Percentiles rank a stretch among this genome's conserved stretches.
Evolutionary conservation across 2,888 invertebrate species (phyloP).

Genomic region (Acrobeloides nanus): DNA sequence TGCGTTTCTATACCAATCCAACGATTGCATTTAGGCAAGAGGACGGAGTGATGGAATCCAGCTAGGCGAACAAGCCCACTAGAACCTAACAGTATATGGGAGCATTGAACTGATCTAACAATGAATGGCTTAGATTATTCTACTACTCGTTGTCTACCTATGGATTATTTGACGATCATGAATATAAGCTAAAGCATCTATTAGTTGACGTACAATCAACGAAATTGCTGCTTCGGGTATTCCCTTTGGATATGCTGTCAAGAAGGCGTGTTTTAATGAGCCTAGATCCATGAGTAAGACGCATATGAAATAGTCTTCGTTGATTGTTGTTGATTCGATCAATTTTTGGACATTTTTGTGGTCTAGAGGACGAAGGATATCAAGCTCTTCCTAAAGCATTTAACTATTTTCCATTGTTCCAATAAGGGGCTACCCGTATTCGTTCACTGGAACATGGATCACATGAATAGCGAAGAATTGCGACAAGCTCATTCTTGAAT

Average conservation of each 20-base stretch:
- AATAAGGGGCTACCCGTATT: too few species aligned
- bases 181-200: constrained; percentile 74
- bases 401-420: too few species aligned
- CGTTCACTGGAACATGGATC: too few species aligned
- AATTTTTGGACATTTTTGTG: too few species aligned
- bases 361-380: too few species aligned
- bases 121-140: not conserved
- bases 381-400: too few species aligned
- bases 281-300: too few species aligned
- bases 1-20: constrained; percentile 9
- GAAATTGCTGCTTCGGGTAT: constrained; percentile 14
- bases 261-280: too few species aligned
- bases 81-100: constrained; percentile 68
- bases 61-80: constrained; percentile 11
- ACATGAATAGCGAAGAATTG: too few species aligned
- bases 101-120: constrained; percentile 71
- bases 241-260: constrained; percentile 13
- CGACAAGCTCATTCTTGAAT: too few species aligned
- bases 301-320: too few species aligned
- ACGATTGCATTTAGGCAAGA: constrained; percentile 9
- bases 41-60: constrained; percentile 11
- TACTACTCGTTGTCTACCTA: constrained; percentile 61
- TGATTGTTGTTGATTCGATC: too few species aligned
- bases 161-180: constrained; percentile 78
- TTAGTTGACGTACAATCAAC: constrained; percentile 61